Evolutionary conservation across 1,140 invertebrate species (phyloP), one percentile per base, ranked within the genome.

Genomic region (Scylla paramamosain): DNA sequence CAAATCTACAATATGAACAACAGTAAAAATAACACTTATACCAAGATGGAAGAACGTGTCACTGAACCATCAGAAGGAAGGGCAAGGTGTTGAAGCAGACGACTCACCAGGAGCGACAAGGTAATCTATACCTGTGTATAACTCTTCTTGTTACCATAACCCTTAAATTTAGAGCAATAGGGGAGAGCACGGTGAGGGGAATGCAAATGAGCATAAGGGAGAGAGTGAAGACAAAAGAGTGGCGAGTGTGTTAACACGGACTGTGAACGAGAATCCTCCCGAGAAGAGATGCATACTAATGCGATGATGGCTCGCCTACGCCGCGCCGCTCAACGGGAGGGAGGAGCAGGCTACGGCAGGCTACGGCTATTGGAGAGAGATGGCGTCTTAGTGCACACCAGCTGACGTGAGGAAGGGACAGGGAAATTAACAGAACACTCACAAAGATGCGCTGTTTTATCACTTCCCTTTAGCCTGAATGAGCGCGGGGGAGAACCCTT

Each of bases 1-100:
- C 59, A 91, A 59, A 91, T 91, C 48, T 91, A 91, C 67, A 91
- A 59, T 59, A n/a, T 91, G 52, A 48, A 39, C 39, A 39, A 2
- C 6, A 39, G 39, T 39, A 39, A 39, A 39, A 1, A 39, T 39
- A 39, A 39, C 1, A 39, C 39, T 39, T 39, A 6, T 6, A 39
- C 1, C 1, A 39, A 39, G 39, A 39, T 39, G 39, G 39, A 39
- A 39, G 39, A 39, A 39, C 1, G 1, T 39, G 39, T 39, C 39
- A 1, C 39, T 39, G 39, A 39, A 39, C 39, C 39, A 39, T 39
- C 28, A 89, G 39, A 45, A 3, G 67, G 8, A n/a, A 7, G 67
- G 20, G 25, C 7, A 77, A 20, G 4, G 67, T 89, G n/a, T 89
- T 77, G 25, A n/a, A 77, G 67, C 12, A 25, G 20, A 20, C 67